Evolutionary conservation across 64 coral and sea anemone genomes (phyloP).

Genomic region (Porites lutea): DNA sequence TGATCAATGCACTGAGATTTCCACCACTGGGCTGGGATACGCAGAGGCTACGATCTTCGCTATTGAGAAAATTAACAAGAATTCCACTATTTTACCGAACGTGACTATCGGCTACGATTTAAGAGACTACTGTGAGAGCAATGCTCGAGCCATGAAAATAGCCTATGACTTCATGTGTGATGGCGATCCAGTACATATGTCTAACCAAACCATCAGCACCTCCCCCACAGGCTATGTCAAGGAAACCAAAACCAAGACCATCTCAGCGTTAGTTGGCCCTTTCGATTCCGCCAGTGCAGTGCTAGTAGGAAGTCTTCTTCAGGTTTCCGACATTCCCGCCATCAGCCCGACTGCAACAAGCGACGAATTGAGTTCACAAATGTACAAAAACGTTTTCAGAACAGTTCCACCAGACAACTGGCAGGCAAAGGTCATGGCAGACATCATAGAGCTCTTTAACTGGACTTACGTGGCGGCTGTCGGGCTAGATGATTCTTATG

Average conservation of each 20-base stretch:
- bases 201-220: no score
- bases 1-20: background rate
- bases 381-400: slow-evolving; percentile 50
- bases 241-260: background rate
- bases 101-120: slow-evolving; percentile 11
- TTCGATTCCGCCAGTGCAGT: background rate
- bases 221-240: background rate
- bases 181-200: background rate
- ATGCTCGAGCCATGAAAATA: background rate
- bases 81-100: background rate
- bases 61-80: background rate
- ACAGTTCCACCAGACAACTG: slow-evolving; percentile 64
- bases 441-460: no score
- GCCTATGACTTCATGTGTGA: background rate
- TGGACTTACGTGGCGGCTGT: no score
- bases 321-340: no score
- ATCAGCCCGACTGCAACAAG: background rate
- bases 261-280: slow-evolving; percentile 1
- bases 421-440: slow-evolving; percentile 63
- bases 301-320: no score
- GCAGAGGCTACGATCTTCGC: slow-evolving; percentile 14
- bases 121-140: slow-evolving; percentile 18
- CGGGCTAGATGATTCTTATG: slow-evolving; percentile 45
- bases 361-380: background rate
- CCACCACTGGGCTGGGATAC: slow-evolving; percentile 19